Base-by-base conservation (phyloP, 2,888 invertebrate genomes). In the Synanthedon formicaeformis region DNA sequence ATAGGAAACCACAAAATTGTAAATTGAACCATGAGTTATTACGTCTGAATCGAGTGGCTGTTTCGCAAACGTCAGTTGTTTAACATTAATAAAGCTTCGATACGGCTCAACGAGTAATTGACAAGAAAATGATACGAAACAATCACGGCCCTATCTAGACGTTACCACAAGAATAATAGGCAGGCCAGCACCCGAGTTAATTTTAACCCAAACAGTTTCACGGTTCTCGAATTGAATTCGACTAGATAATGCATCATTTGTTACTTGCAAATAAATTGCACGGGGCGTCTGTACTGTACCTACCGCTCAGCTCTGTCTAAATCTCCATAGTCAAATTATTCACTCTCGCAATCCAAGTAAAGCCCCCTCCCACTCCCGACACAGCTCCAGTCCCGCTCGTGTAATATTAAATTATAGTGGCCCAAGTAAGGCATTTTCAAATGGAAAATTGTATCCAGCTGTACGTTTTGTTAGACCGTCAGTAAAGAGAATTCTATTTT, bases 351-450 rank as follows among this genome's bases (percentile, higher is more conserved):
- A 83, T 78, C 81, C 81, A 62, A 75, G 73, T 74, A 79, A 76
- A 78, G 79, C 83, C 75, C 71, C 69, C 64, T 59, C 64, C 75
- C 70, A 69, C 64, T 59, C 64, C 75, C 70, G 70, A 70, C 78
- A 67, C 71, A 63, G 66, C 68, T 51, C 61, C 65, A 59, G 62
- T 59, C 58, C 62, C 63, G 74, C 65, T 80, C 75, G 75, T 82
- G 82, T 83, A 83, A 83, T 84, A 85, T 85, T 85, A 84, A 84
- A 84, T 84, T 83, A 84, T 81, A 83, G 81, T 78, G 74, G 76
- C 69, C 76, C 79, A 70, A 75, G 71, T 75, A 80, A 78, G 75
- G 75, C 75, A 78, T 82, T 83, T 80, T 73, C 73, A 81, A 82
- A 83, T 78, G 76, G 83, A 82, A 83, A 82, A 83, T 80, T 76